Conservation (phyloP, 92 coral and sea anemone genomes). For the Virgularia gustaviana region DNA sequence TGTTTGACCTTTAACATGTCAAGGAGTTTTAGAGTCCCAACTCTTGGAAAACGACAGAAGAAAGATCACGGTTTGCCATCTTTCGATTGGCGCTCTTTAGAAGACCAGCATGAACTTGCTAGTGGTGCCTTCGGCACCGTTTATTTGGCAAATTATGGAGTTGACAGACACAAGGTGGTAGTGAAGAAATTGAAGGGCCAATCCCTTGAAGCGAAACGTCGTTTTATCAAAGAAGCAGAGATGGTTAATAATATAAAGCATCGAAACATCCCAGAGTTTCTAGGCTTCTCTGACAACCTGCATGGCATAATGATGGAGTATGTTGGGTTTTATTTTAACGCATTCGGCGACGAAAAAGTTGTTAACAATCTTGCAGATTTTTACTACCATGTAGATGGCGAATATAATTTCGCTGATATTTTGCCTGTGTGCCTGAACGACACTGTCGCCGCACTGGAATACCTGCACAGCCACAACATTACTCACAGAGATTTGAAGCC, state of each 20-base stretch:
- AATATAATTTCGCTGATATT: neutral
- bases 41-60: neutral
- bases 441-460: neutral
- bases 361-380: neutral
- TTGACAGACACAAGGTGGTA: neutral
- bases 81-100: neutral
- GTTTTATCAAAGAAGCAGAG: slow-evolving; percentile 10
- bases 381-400: neutral
- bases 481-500: slow-evolving; percentile 9
- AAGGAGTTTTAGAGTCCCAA: neutral
- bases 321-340: neutral
- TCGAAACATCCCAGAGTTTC: neutral
- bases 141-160: neutral
- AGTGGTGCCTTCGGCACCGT: neutral
- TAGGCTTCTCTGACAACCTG: neutral
- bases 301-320: slow-evolving; percentile 3
- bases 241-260: neutral
- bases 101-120: neutral
- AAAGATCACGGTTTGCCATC: neutral
- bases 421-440: neutral
- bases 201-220: slow-evolving; percentile 9
- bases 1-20: neutral
- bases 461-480: neutral
- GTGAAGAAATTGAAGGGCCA: neutral
- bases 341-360: neutral